phyloP scores from a whole-genome alignment of 2,888 invertebrate genomes.

The Nasonovia ribisnigri region DNA sequence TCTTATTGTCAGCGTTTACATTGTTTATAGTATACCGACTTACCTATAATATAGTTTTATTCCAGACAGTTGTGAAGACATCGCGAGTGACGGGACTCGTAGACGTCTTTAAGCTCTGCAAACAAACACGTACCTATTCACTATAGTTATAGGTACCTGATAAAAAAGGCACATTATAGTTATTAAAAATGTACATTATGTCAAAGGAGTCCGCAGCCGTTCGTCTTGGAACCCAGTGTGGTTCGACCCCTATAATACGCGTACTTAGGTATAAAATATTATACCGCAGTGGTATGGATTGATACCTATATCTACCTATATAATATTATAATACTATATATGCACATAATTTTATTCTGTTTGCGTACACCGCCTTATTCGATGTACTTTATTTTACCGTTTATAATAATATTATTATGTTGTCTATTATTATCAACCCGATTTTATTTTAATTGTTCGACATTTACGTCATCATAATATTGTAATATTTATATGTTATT shows the following conservation, averaged over 20 bases:
- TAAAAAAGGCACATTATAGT: background rate
- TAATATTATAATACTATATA: background rate
- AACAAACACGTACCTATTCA: background rate
- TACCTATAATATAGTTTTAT: background rate
- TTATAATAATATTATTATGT: background rate
- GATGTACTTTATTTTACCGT: background rate
- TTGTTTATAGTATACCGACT: background rate
- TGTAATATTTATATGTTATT: background rate
- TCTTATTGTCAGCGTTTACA: background rate
- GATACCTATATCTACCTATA: background rate
- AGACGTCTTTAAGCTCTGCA: background rate
- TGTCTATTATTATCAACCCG: background rate
- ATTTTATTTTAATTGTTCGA: background rate
- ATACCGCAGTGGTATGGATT: background rate
- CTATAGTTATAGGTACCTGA: background rate
- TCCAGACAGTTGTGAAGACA: background rate
- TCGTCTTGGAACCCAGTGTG: background rate
- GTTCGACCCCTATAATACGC: background rate
- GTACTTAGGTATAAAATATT: background rate
- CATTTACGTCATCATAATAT: background rate
- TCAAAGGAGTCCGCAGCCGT: background rate
- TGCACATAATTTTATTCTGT: background rate
- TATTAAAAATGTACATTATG: background rate
- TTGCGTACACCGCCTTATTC: background rate
- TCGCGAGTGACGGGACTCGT: background rate